phyloP scores from a whole-genome alignment of 2,888 invertebrate genomes.

The Ectropis crepuscularia region DNA sequence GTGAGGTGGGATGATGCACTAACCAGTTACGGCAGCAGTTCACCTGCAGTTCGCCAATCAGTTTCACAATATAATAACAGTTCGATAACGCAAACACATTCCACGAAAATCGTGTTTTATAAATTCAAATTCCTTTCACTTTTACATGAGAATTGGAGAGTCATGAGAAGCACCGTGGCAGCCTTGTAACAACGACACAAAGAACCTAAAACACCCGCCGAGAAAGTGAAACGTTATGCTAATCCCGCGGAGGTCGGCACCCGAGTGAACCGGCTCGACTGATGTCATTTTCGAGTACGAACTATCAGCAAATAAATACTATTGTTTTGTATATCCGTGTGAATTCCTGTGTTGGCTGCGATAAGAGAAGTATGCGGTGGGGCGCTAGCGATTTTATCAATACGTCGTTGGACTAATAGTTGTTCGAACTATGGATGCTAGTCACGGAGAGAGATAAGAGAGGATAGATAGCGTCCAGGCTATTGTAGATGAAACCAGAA shows the following conservation, averaged over 20 bases:
- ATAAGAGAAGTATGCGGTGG: not conserved
- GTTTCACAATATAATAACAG: not conserved
- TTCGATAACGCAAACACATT: constrained; percentile 2
- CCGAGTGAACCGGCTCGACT: not conserved
- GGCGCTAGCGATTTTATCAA: constrained; percentile 7
- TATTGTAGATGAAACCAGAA: not conserved
- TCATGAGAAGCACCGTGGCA: constrained; percentile 9
- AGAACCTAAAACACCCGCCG: constrained; percentile 18
- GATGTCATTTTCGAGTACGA: not conserved
- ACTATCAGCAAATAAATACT: too few relatives aligned
- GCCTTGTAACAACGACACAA: constrained; percentile 12
- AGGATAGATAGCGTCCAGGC: not conserved
- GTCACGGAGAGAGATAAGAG: constrained; percentile 6
- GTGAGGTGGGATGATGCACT: not conserved
- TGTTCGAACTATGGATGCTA: not conserved
- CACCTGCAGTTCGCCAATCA: not conserved
- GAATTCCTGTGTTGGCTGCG: not conserved
- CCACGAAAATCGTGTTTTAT: constrained; percentile 19
- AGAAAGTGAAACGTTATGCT: constrained; percentile 38
- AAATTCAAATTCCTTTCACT: constrained; percentile 33
- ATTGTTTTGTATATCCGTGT: not conserved
- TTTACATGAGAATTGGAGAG: constrained; percentile 20
- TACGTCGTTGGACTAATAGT: constrained; percentile 1
- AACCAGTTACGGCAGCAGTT: not conserved
- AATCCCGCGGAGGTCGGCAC: constrained; percentile 28